phyloP scores from a whole-genome alignment of 2,888 invertebrate species.

The Orchesellides sinensis region DNA sequence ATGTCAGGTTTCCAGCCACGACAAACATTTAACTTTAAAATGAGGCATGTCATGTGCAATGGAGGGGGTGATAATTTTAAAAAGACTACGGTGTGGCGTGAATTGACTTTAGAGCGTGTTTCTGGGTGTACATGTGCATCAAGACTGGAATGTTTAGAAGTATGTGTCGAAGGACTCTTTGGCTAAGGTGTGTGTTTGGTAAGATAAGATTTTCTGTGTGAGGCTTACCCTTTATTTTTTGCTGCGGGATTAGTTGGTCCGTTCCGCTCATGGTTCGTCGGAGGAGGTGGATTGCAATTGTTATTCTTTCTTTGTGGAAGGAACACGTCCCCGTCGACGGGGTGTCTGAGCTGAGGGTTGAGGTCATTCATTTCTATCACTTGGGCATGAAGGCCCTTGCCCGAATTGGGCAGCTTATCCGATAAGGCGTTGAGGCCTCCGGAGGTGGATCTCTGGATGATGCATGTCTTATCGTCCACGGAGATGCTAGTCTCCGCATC shows the following conservation, averaged over 20 bases:
- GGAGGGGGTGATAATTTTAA: no score
- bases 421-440: conserved; percentile 74
- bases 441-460: conserved; percentile 72
- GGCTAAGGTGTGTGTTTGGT: no score
- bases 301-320: conserved; percentile 71
- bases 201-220: no score
- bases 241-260: conserved; percentile 75
- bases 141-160: no score
- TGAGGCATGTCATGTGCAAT: no score
- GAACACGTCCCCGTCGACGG: conserved; percentile 73
- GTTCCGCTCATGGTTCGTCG: conserved; percentile 75
- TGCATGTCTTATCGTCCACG: conserved; percentile 67
- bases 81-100: no score
- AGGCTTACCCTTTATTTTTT: conserved; percentile 75
- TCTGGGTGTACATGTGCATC: no score
- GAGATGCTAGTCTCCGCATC: conserved; percentile 72
- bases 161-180: no score
- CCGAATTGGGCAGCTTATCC: conserved; percentile 73
- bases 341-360: conserved; percentile 68
- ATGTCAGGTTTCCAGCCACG: no score
- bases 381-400: conserved; percentile 72
- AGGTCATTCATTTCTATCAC: conserved; percentile 75
- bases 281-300: conserved; percentile 71
- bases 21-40: no score
- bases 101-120: no score